phyloP scores from a whole-genome alignment of 2,113 vertebrate genomes.

The Periophthalmus modestus region DNA sequence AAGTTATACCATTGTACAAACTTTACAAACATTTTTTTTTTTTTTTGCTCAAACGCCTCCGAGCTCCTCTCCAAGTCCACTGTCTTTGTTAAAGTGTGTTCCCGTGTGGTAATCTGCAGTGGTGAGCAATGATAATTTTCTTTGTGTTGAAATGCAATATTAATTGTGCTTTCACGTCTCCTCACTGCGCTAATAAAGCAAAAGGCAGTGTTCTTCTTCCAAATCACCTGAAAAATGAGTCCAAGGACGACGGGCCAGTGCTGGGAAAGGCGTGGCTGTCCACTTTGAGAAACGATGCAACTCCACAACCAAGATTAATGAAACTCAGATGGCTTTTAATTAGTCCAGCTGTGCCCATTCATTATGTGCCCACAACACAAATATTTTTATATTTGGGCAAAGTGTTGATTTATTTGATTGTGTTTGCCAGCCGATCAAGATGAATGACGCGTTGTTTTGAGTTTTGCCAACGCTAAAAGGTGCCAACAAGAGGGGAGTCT shows the following conservation, averaged over 20 bases:
- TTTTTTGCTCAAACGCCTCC: neutral
- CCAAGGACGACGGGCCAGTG: conserved; percentile 78
- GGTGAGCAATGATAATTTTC: conserved; percentile 60
- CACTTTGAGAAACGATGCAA: conserved; percentile 80
- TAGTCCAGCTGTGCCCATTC: conserved; percentile 98
- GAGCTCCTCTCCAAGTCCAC: neutral
- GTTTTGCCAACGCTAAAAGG: conserved; percentile 76
- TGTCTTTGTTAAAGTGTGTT: conserved; percentile 10
- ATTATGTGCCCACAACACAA: conserved; percentile 95
- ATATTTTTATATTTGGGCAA: conserved; percentile 99
- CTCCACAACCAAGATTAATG: conserved; percentile 96
- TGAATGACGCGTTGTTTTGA: conserved; percentile 92
- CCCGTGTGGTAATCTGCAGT: conserved; percentile 1
- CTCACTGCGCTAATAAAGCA: conserved; percentile 74
- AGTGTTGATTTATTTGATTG: conserved; percentile 99
- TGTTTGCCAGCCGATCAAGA: conserved; percentile 93
- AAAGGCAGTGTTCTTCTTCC: conserved; percentile 64
- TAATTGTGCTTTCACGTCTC: conserved; percentile 71
- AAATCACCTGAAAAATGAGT: conserved; percentile 83
- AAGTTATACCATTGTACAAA: neutral
- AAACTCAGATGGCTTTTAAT: conserved; percentile 99
- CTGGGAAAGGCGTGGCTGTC: conserved; percentile 81
- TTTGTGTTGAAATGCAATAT: conserved; percentile 69
- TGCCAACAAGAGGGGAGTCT: conserved; percentile 54
- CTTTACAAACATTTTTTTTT: neutral